Base-by-base conservation (phyloP, 2,888 invertebrate species). In the Augochlorella aurata region DNA sequence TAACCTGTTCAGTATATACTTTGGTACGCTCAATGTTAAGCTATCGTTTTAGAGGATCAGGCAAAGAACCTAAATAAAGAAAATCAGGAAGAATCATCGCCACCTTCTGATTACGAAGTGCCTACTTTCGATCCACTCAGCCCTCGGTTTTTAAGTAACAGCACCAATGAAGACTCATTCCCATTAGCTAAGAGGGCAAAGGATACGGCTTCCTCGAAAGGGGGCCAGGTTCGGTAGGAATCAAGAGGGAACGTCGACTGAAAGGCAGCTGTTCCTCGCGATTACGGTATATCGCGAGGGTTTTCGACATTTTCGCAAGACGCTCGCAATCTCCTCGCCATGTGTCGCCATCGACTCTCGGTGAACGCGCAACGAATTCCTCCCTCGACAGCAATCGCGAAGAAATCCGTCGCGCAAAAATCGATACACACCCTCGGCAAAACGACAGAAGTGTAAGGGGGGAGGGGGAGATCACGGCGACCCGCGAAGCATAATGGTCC, bases 401-500 rank as follows among this genome's bases (percentile, higher is more conserved):
- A 24, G 52, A 84, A 74, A 77, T 71, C 70, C 66, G 38, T 9
- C 38, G 12, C 63, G 70, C 47, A 63, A 72, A 73, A 75, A 74
- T 84, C 83, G 82, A 83, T 83, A 65, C 45, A 29, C 18, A n/a
- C n/a, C 68, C 21, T 16, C 50, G 38, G 47, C 66, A 45, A 52
- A 4, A 7, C 38, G 38, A 38, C 38, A 38, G 5, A 5, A 29
- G 2, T 29, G 38, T 1, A 38, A 38, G 3, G 5, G 38, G 38
- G 38, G 81, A 74, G 74, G 77, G 66, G 69, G 66, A 74, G 66
- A 77, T 81, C 52, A 66, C 76, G 65, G n/a, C 14, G 45, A 72
- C 54, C 50, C 52, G 66, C 38, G 44, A 75, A 80, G 47, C n/a
- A 74, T 63, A 81, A 82, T 72, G 63, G 63, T 1, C 24, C 18